Base-by-base conservation (phyloP, 2,113 vertebrate species). In the Myiopsitta monachus region DNA sequence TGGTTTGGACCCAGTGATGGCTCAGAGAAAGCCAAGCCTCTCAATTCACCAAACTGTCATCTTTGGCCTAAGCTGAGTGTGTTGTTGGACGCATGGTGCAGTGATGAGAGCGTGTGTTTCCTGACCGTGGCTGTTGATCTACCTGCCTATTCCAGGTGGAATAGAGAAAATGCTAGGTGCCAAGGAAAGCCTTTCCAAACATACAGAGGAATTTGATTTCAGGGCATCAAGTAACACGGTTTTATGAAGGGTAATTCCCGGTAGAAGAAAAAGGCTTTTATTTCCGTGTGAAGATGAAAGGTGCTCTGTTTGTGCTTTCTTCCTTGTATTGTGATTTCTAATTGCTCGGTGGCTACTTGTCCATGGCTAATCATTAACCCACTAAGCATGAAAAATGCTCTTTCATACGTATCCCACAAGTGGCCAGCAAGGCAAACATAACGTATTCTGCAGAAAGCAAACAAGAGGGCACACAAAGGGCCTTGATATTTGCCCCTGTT, bases 281-380 rank as follows among this genome's bases (percentile, higher is more conserved):
- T 97, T 97, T 97, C 96, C 97, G 67, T 89, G 94, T 96, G 61
- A 26, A 49, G 84, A 94, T 96, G 80, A 97, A 97, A 95, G 89
- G 88, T 43, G 67, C 30, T 94, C 79, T 96, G 80, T 87, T 87
- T 96, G 55, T 87, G 36, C 54, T 64, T 68, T 94, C 94, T 97
- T 96, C 93, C 93, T 96, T 76, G 68, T 97, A 51, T 63, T 90
- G 64, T 63, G 61, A 77, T 76, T 75, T 73, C 39, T 79, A 70
- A 59, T 89, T 94, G 85, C 70, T 90, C 74, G 63, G 74, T 87
- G 85, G 64, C 70, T 62, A 73, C 85, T 96, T 93, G 84, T 68
- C 86, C 23, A 0, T 23, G 64, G 77, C 67, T 87, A 95, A 96
- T 96, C 44, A 95, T 97, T 97, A 96, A 97, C 96, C 63, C 17